A percentile compares a stretch with the other conserved stretches of the same genome.
Conservation (phyloP, 2,888 invertebrate species). For the Himalopsyche kuldschensis region DNA sequence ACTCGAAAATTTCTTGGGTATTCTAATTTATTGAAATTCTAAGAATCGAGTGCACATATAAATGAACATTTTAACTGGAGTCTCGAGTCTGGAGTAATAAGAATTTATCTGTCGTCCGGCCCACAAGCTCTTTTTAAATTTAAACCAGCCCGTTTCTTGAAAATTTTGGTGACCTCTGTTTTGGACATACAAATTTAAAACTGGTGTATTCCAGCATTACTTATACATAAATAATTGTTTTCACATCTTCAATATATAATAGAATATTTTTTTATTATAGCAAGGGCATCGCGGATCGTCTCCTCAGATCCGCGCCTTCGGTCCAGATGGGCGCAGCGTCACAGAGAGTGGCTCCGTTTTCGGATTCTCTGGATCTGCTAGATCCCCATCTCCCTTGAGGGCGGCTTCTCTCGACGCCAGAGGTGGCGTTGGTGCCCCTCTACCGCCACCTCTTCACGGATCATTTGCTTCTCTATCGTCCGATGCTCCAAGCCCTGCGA, state of each 20-base stretch:
- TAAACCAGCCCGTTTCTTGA: too few species aligned
- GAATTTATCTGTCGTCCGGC: too few species aligned
- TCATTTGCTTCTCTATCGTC: constrained; percentile 69
- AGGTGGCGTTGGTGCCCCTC: constrained; percentile 64
- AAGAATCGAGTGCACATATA: too few species aligned
- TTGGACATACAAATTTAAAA: too few species aligned
- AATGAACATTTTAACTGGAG: too few species aligned
- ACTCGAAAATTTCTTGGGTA: too few species aligned
- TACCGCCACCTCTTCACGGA: constrained; percentile 67
- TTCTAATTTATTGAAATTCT: too few species aligned
- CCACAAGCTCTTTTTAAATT: too few species aligned
- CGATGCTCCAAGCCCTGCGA: constrained; percentile 50
- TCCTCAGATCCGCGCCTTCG: constrained; percentile 81
- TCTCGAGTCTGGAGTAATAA: too few species aligned
- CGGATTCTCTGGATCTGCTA: constrained; percentile 62
- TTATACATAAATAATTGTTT: background rate
- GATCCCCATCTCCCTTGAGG: constrained; percentile 78
- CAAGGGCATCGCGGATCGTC: constrained; percentile 79
- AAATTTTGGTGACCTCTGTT: too few species aligned
- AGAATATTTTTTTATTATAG: background rate
- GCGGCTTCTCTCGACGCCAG: constrained; percentile 78
- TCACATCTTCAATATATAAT: too few species aligned
- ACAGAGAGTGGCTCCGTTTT: constrained; percentile 59
- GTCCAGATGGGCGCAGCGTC: constrained; percentile 74
- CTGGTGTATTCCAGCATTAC: too few species aligned